phyloP scores from a whole-genome alignment of 2,888 invertebrate species.

The Tuta absoluta region DNA sequence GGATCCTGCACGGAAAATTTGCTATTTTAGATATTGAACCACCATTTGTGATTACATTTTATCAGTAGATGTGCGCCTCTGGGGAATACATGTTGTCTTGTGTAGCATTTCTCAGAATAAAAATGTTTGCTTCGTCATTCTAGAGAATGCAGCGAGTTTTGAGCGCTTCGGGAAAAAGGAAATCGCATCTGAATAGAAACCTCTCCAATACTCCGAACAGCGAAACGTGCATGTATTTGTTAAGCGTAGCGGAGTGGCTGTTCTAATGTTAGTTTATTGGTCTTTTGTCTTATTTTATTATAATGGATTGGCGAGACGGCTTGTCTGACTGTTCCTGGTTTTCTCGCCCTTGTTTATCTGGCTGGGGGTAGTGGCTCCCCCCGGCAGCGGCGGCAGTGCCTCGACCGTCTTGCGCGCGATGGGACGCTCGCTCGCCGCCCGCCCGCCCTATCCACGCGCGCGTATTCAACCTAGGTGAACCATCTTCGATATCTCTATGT shows the following conservation, averaged over 20 bases:
- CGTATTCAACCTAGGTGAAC: constrained; percentile 65
- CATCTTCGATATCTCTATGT: constrained; percentile 26
- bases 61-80: constrained; percentile 14
- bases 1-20: constrained; percentile 23
- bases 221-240: constrained; percentile 4
- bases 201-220: neutral
- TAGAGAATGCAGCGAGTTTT: neutral
- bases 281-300: constrained; percentile 77
- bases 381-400: constrained; percentile 66
- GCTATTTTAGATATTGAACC: constrained; percentile 24
- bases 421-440: constrained; percentile 66
- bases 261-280: constrained; percentile 52
- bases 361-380: constrained; percentile 53
- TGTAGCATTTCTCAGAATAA: neutral
- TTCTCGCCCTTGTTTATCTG: constrained; percentile 78
- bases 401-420: constrained; percentile 64
- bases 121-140: constrained; percentile 5
- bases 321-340: constrained; percentile 75
- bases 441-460: constrained; percentile 50
- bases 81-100: constrained; percentile 11
- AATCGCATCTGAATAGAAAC: neutral
- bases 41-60: constrained; percentile 22
- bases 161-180: constrained; percentile 37
- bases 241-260: constrained; percentile 16
- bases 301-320: constrained; percentile 74